Conservation (phyloP, 2,113 vertebrate species). For the Menidia beryllina region DNA sequence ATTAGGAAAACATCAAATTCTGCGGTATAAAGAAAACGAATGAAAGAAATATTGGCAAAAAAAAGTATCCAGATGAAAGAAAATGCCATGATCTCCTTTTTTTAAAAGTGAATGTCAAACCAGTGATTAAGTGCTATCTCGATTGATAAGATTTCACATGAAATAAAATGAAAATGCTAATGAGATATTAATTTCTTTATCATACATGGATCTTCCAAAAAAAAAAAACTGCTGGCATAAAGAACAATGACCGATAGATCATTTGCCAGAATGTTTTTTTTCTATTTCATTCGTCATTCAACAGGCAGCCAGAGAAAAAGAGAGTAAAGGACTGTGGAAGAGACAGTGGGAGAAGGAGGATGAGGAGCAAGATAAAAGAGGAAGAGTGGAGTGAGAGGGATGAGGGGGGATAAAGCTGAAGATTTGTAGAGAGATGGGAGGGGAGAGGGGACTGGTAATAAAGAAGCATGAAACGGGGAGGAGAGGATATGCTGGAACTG, state of each 20-base stretch:
- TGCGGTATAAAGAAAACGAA: not conserved
- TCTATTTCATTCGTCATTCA: constrained; percentile 39
- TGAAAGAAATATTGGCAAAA: not conserved
- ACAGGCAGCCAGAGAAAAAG: constrained; percentile 23
- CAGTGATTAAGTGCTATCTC: not conserved
- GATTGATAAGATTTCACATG: not conserved
- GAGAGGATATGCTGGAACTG: not conserved
- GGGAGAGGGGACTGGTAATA: not conserved
- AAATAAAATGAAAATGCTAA: constrained; percentile 12
- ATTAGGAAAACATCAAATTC: not conserved
- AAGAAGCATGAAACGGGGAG: not conserved
- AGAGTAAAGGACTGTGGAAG: not conserved
- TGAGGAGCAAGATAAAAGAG: not conserved
- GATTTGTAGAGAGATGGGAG: not conserved
- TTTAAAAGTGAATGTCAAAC: not conserved
- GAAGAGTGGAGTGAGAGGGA: not conserved
- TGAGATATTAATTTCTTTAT: constrained; percentile 8
- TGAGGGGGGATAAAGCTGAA: not conserved
- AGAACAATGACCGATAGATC: not conserved
- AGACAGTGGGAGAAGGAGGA: not conserved
- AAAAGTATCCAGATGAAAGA: not conserved
- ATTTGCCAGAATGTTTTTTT: not conserved
- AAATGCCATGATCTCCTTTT: not conserved
- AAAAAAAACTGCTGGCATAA: not conserved
- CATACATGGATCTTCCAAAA: not conserved